phyloP scores from a whole-genome alignment of 2,888 invertebrate genomes.

The Omphaloscelis lunosa region DNA sequence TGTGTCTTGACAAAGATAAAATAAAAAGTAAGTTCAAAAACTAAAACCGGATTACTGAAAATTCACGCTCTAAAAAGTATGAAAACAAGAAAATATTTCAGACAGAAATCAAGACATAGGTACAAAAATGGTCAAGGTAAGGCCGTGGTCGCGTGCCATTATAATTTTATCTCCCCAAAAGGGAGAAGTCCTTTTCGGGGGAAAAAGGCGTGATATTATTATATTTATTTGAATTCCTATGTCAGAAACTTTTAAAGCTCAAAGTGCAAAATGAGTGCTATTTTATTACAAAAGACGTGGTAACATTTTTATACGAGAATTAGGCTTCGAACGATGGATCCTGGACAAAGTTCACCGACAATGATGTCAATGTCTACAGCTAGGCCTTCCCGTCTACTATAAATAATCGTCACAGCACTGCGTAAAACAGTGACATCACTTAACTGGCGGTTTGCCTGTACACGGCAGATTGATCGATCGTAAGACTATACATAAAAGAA shows the following conservation, averaged over 20 bases:
- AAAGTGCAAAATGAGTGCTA: not conserved
- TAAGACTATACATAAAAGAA: conserved; percentile 39
- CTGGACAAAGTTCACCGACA: too few relatives aligned
- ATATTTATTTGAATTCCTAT: not conserved
- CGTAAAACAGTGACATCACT: conserved; percentile 1
- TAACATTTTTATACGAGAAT: too few relatives aligned
- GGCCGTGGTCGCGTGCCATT: too few relatives aligned
- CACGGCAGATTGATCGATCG: conserved; percentile 35
- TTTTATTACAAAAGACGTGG: too few relatives aligned
- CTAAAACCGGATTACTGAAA: too few relatives aligned
- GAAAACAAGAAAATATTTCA: too few relatives aligned
- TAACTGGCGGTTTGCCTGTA: not conserved
- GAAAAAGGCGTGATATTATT: not conserved
- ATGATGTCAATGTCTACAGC: not conserved
- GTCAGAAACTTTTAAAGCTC: not conserved
- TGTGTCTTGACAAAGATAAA: not conserved
- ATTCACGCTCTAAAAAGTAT: too few relatives aligned
- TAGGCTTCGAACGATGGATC: not conserved
- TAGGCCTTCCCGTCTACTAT: not conserved
- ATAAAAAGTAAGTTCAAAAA: too few relatives aligned
- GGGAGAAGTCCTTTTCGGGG: too few relatives aligned
- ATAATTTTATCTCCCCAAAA: too few relatives aligned
- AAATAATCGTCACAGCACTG: not conserved
- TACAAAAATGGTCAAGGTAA: too few relatives aligned
- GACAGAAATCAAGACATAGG: too few relatives aligned